Conservation (phyloP, 2,113 vertebrate genomes). For the Martes martes region DNA sequence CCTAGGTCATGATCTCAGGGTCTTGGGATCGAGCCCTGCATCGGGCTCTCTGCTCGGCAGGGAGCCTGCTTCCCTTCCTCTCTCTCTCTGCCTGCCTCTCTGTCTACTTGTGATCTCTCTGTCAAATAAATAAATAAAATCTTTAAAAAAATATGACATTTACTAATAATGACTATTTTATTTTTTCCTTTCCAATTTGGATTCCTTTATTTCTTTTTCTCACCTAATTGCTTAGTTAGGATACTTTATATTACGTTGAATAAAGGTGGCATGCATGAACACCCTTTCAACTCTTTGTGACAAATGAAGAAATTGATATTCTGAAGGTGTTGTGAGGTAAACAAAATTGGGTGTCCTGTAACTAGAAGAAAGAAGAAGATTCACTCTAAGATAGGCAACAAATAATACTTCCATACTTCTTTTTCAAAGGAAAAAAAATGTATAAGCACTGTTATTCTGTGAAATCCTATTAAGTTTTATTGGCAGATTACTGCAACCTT, state of each 20-base stretch:
- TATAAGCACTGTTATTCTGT: not conserved
- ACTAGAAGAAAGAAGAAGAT: not conserved
- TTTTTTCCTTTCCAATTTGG: not conserved
- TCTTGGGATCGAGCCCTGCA: accelerated
- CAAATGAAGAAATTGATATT: not conserved
- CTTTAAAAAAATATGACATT: not conserved
- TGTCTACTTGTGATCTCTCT: too few relatives aligned
- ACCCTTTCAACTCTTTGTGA: not conserved
- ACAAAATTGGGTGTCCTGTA: not conserved
- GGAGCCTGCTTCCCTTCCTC: too few relatives aligned
- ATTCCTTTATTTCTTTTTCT: not conserved
- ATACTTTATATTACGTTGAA: not conserved
- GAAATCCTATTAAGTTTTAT: not conserved
- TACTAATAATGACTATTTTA: not conserved
- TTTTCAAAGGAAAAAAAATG: not conserved
- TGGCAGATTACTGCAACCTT: not conserved
- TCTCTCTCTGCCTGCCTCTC: too few relatives aligned
- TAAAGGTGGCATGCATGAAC: not conserved
- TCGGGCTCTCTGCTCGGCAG: too few relatives aligned
- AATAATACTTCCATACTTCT: not conserved
- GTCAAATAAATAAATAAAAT: too few relatives aligned
- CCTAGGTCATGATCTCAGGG: too few relatives aligned
- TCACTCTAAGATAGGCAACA: not conserved
- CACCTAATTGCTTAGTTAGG: not conserved
- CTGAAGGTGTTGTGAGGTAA: not conserved